Conservation (phyloP, 2,797 vertebrate species). For the Tapera naevia region DNA sequence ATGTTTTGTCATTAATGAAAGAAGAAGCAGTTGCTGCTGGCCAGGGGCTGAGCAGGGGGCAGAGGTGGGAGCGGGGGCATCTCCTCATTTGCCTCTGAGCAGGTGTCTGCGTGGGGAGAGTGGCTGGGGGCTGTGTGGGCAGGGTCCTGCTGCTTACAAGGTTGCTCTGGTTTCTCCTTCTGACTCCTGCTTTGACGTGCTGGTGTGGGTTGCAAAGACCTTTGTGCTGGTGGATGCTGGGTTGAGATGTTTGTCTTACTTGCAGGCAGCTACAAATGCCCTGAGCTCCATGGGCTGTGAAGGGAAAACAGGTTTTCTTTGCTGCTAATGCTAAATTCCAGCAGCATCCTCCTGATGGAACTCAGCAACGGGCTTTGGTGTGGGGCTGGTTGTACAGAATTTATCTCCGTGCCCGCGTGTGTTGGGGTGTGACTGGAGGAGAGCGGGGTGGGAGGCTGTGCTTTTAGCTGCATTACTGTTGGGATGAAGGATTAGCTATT, state of each 20-base stretch:
- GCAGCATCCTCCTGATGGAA: neutral
- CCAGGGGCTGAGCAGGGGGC: neutral
- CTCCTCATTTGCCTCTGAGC: fast-evolving
- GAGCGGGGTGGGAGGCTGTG: neutral
- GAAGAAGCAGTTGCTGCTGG: neutral
- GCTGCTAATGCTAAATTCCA: neutral
- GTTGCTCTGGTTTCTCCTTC: neutral
- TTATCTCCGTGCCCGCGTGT: neutral
- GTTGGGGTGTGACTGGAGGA: neutral
- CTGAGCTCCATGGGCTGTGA: neutral
- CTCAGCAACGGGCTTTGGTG: neutral
- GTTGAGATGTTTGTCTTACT: fast-evolving
- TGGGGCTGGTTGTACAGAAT: neutral
- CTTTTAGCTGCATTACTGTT: neutral
- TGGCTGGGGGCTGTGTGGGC: neutral
- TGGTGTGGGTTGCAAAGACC: neutral
- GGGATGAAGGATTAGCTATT: constrained; percentile 45
- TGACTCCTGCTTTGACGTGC: fast-evolving
- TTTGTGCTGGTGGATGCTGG: neutral
- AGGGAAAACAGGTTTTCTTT: constrained; percentile 19
- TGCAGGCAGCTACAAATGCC: neutral
- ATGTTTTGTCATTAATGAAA: neutral
- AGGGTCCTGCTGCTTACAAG: neutral
- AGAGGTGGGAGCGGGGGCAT: neutral
- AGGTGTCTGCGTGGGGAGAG: neutral